Percentiles rank a stretch among this genome's conserved stretches.
Conservation (phyloP, 2,888 invertebrate species). For the Sclerodermus sp. region DNA sequence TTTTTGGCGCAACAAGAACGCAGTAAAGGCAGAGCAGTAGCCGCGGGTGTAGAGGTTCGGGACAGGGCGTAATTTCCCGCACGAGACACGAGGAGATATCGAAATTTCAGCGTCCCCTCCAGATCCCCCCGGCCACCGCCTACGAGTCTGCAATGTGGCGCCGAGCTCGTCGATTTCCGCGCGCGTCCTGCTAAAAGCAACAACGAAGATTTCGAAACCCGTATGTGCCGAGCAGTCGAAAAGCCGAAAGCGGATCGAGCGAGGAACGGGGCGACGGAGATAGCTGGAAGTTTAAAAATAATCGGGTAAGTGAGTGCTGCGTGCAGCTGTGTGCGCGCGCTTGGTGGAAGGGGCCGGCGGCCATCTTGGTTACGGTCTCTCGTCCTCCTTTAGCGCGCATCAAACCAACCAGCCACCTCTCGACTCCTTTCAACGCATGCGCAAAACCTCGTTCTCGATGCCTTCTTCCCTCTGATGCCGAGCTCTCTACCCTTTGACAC, state of each 20-base stretch:
- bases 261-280: neutral
- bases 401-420: neutral
- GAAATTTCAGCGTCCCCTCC: constrained; percentile 22
- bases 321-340: too few relatives aligned
- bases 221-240: constrained; percentile 2
- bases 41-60: neutral
- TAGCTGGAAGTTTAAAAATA: neutral
- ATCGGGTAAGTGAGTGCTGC: neutral
- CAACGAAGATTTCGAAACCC: constrained; percentile 14
- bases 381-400: neutral
- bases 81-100: constrained; percentile 16
- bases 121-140: constrained; percentile 2
- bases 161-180: constrained; percentile 28
- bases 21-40: neutral
- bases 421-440: neutral
- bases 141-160: constrained; percentile 13
- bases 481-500: constrained; percentile 42
- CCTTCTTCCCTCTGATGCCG: constrained; percentile 19
- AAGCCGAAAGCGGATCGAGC: constrained; percentile 1
- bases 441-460: too few relatives aligned
- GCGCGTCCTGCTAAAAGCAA: constrained; percentile 21
- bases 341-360: too few relatives aligned
- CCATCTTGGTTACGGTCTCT: neutral
- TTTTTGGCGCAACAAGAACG: neutral
- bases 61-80: constrained; percentile 8